These are phyloP conservation scores for Nephrocerus scutellatus DNA, from an alignment of 2,888 invertebrate species.

Conservation along the genomic window DNA sequence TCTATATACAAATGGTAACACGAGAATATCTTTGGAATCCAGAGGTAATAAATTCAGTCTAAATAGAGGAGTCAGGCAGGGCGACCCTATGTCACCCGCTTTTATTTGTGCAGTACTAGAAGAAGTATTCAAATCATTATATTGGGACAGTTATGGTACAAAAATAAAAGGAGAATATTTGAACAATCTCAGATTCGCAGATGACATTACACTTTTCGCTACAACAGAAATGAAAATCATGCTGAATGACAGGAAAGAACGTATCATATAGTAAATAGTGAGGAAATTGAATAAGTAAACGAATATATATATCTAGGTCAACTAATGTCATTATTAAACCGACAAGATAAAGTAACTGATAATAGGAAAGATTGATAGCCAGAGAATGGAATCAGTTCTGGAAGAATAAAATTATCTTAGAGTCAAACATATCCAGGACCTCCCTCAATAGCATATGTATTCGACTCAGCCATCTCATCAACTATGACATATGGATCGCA, in stretches of 20 bases:
- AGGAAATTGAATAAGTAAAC: too few relatives aligned
- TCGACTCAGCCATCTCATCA: too few relatives aligned
- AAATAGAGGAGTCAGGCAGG: not conserved
- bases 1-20: not conserved
- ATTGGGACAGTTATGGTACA: not conserved
- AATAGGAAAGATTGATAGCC: too few relatives aligned
- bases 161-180: not conserved
- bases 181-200: slow-evolving; percentile 1
- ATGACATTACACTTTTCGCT: not conserved
- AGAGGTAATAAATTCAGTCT: not conserved
- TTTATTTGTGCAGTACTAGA: slow-evolving; percentile 1
- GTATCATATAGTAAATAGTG: not conserved
- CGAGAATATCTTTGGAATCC: slow-evolving; percentile 2
- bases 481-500: too few relatives aligned
- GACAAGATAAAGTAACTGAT: too few relatives aligned
- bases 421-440: too few relatives aligned
- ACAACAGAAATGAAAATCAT: slow-evolving; percentile 2
- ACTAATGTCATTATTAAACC: too few relatives aligned
- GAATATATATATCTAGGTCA: too few relatives aligned
- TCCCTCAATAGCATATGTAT: too few relatives aligned
- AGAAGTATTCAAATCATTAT: not conserved
- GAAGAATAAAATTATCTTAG: not conserved
- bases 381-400: not conserved
- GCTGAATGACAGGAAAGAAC: not conserved
- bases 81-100: not conserved